Evolutionary conservation across 2,797 vertebrate species (phyloP), one percentile per base, ranked within the genome.

Genomic region (Gymnoscopelus braueri): DNA sequence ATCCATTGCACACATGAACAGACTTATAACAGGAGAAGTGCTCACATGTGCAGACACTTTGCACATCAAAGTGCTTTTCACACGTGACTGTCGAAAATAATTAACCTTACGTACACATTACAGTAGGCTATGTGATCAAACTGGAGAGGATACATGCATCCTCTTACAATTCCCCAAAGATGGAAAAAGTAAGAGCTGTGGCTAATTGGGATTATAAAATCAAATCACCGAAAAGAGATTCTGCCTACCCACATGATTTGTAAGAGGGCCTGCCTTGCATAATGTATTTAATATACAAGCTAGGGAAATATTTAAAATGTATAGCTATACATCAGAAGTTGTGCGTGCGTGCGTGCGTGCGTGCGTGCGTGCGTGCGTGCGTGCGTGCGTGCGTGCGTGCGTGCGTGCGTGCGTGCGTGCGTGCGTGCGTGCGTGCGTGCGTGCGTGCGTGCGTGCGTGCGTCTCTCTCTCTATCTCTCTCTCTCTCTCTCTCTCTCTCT

Each of bases 171-270:
- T 72, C 72, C 65, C 73, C 49, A 61, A 77, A 81, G 77, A 86
- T 74, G 68, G 67, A 71, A 55, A 69, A 80, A 83, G 56, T 35
- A 81, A 73, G 78, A 72, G 78, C 71, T 69, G 76, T 70, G 51
- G 75, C 72, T 89, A 89, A 88, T 84, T 82, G 67, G 73, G 73
- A 86, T 85, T 80, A 75, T 77, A 78, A 68, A 86, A 75, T 73
- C 68, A 54, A 83, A 88, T 87, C 75, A 84, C 73, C 65, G 73
- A 60, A 74, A 74, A 81, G 59, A 63, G 72, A 71, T 80, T 55
- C 75, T 65, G 66, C 79, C 77, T 72, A 44, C 77, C 67, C 52
- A 5, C 49, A 51, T 73, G 87, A 77, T 75, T 68, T 80, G 69
- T 53, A 65, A 68, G 11, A 44, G 55, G 66, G 71, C 55, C 66